phyloP scores from a whole-genome alignment of 2,888 invertebrate genomes.

The Alloscopus bannaensis region DNA sequence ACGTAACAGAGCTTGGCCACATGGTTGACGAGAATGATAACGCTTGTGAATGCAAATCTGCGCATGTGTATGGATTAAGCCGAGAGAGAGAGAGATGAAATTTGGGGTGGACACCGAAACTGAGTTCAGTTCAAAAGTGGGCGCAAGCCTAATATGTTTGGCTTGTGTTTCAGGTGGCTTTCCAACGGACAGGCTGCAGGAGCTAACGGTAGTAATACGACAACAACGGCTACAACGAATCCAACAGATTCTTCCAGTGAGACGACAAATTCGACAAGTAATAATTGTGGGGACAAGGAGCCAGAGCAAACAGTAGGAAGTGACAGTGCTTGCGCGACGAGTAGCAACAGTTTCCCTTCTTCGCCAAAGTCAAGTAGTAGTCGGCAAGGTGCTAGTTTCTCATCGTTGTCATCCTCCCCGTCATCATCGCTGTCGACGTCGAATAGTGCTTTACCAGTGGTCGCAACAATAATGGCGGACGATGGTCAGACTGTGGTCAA shows the following conservation, averaged over 20 bases:
- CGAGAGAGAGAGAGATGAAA: slow-evolving; percentile 36
- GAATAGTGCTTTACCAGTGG: no score
- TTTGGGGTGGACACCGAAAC: slow-evolving; percentile 30
- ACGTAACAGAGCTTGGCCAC: no score
- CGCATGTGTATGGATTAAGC: no score
- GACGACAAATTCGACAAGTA: slow-evolving; percentile 6
- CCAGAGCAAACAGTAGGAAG: neutral
- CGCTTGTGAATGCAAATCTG: no score
- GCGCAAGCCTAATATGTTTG: slow-evolving; percentile 69
- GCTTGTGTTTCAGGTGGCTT: slow-evolving; percentile 72
- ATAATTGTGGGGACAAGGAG: neutral
- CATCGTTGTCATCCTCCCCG: neutral
- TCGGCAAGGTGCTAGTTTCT: neutral
- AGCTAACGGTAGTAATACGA: slow-evolving; percentile 22
- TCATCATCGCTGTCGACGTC: neutral
- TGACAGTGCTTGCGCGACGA: slow-evolving; percentile 11
- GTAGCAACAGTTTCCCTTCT: neutral
- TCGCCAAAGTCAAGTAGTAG: neutral
- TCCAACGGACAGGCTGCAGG: slow-evolving; percentile 65
- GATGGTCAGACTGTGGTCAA: slow-evolving; percentile 33
- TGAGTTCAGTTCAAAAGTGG: slow-evolving; percentile 55
- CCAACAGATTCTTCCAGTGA: slow-evolving; percentile 5
- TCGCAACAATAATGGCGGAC: slow-evolving; percentile 38
- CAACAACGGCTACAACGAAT: slow-evolving; percentile 10
- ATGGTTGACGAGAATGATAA: no score